These are phyloP conservation scores for Semnornis frantzii DNA, from an alignment of 2,113 vertebrate species.

Conservation along the genomic window DNA sequence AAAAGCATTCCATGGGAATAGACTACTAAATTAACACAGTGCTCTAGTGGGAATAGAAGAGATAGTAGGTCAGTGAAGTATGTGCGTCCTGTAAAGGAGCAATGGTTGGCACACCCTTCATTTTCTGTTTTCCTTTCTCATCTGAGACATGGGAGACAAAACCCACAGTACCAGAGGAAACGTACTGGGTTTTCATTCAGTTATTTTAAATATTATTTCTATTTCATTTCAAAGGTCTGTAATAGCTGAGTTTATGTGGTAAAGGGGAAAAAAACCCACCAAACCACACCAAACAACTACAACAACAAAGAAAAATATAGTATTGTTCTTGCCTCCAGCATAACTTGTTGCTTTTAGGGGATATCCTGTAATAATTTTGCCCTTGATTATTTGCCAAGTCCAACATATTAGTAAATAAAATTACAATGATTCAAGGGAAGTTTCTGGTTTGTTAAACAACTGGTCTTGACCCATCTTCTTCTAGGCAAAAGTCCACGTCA, in stretches of 20 bases:
- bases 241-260: background rate
- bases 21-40: background rate
- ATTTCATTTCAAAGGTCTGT: background rate
- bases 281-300: background rate
- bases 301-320: background rate
- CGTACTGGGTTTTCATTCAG: background rate
- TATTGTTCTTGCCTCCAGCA: background rate
- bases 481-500: background rate
- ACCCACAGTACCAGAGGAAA: background rate
- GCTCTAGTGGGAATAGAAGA: background rate
- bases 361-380: background rate
- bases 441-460: background rate
- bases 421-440: background rate
- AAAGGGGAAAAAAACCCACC: background rate
- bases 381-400: background rate
- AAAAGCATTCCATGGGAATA: background rate
- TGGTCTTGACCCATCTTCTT: background rate
- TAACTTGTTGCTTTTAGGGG: slow-evolving; percentile 1
- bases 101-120: background rate
- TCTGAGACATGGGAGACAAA: background rate
- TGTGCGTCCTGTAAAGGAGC: background rate
- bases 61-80: background rate
- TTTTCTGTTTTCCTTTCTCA: background rate
- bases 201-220: background rate
- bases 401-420: background rate